Evolutionary conservation across 2,888 invertebrate species (phyloP).

Genomic region (Kuschelorhynchus macadamiae): DNA sequence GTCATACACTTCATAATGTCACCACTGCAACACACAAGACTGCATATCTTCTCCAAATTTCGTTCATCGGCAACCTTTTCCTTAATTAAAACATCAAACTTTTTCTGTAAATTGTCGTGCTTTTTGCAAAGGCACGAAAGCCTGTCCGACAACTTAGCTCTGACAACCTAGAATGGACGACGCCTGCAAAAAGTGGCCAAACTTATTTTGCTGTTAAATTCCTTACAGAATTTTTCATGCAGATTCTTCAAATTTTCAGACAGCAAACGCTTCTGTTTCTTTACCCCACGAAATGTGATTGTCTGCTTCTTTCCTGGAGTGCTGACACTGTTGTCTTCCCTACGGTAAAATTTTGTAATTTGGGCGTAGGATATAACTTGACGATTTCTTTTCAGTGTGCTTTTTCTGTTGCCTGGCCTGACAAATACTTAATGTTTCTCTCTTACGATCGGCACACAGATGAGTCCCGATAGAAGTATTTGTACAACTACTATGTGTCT

Average conservation of each 20-base stretch:
- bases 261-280: constrained; percentile 5
- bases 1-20: constrained; percentile 2
- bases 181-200: neutral
- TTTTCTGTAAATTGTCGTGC: constrained; percentile 3
- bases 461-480: no score
- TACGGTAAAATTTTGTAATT: constrained; percentile 7
- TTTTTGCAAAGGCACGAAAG: neutral
- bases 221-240: constrained; percentile 3
- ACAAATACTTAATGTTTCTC: no score
- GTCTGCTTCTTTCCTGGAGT: constrained; percentile 9
- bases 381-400: neutral
- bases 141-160: neutral
- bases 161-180: neutral
- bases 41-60: constrained; percentile 6
- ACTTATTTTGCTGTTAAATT: neutral
- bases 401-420: neutral
- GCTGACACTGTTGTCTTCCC: constrained; percentile 1
- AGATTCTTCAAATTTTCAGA: constrained; percentile 2
- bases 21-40: constrained; percentile 4
- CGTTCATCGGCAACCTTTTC: constrained; percentile 4
- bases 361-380: neutral
- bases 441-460: no score
- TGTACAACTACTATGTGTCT: no score
- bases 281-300: constrained; percentile 10
- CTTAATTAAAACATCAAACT: constrained; percentile 7